phyloP scores from a whole-genome alignment of 2,113 vertebrate genomes.

The Gopherus evgoodei region DNA sequence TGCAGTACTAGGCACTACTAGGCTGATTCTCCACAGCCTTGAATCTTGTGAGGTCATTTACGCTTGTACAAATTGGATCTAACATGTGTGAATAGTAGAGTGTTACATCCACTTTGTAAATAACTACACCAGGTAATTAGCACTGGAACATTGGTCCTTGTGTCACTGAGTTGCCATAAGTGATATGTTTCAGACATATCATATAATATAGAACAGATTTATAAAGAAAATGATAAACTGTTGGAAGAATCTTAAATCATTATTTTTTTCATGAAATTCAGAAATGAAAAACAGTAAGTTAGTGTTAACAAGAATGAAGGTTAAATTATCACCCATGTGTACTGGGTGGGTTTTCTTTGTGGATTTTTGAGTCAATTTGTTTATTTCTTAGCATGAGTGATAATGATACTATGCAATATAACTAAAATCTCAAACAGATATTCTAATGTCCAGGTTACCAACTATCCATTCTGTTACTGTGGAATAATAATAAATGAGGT shows the following conservation, averaged over 20 bases:
- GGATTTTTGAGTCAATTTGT: neutral
- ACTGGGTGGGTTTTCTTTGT: neutral
- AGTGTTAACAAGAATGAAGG: neutral
- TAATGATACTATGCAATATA: neutral
- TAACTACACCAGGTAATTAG: neutral
- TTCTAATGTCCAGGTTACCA: neutral
- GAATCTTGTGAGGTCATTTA: neutral
- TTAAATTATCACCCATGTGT: neutral
- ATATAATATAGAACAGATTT: neutral
- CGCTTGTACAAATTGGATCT: neutral
- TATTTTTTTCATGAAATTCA: neutral
- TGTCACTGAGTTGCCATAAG: neutral
- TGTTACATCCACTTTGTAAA: neutral
- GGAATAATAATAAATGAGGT: neutral
- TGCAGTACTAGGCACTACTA: neutral
- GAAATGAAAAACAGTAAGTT: neutral
- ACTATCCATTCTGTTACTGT: neutral
- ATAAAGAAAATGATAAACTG: neutral
- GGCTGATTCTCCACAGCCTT: neutral
- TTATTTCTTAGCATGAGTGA: neutral
- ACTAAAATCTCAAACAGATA: neutral
- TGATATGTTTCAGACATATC: fast-evolving
- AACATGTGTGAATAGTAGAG: neutral
- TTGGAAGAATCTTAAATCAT: neutral
- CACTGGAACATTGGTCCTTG: neutral